These are phyloP conservation scores for Actinernus sp. DNA, from an alignment of 92 coral and sea anemone species.

Conservation along the genomic window DNA sequence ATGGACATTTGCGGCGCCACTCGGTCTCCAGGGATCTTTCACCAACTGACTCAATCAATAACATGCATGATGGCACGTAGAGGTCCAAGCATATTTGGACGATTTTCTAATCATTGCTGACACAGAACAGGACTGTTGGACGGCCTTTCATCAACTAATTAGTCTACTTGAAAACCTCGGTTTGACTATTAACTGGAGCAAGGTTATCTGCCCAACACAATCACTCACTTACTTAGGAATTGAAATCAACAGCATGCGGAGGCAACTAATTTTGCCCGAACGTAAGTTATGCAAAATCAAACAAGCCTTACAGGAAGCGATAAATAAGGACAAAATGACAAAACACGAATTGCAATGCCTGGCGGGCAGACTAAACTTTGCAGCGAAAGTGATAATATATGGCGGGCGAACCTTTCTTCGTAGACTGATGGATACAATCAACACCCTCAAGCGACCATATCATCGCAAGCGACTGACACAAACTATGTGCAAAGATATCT, in stretches of 20 bases:
- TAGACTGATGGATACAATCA: conserved; percentile 37
- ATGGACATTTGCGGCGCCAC: no score
- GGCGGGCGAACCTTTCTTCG: conserved; percentile 49
- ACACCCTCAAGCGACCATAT: conserved; percentile 20
- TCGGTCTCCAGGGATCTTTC: conserved; percentile 12
- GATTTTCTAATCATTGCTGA: conserved; percentile 35
- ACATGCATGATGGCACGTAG: conserved; percentile 29
- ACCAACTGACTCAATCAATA: conserved; percentile 17
- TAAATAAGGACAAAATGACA: conserved; percentile 18
- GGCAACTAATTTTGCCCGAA: conserved; percentile 25
- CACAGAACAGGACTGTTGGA: conserved; percentile 15
- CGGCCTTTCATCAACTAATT: not conserved
- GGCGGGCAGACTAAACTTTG: conserved; percentile 46
- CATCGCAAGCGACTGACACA: conserved; percentile 17
- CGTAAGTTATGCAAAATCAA: conserved; percentile 28
- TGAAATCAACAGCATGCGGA: conserved; percentile 20
- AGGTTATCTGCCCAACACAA: conserved; percentile 8
- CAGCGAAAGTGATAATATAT: conserved; percentile 32
- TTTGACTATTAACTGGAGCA: conserved; percentile 22
- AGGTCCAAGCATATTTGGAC: conserved; percentile 25
- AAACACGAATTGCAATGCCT: conserved; percentile 31
- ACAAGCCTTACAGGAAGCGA: conserved; percentile 7
- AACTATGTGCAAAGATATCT: conserved; percentile 8
- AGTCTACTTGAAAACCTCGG: conserved; percentile 7
- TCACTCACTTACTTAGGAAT: conserved; percentile 36